Conservation (phyloP, 2,797 vertebrate species). For the Chloroceryle inda region DNA sequence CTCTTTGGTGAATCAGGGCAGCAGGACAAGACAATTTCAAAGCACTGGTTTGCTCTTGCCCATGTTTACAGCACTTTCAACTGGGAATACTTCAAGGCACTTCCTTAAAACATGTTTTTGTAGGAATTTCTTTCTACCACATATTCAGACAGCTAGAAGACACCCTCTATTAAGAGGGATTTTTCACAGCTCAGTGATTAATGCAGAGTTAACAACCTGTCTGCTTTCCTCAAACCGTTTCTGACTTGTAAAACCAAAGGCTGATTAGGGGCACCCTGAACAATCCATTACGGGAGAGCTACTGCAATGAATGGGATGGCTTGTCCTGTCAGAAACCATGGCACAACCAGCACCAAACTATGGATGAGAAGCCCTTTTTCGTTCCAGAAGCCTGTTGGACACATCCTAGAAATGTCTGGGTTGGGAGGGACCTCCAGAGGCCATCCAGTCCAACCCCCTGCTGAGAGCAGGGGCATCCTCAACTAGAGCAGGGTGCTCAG, state of each 20-base stretch:
- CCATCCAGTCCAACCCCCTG: too few species aligned
- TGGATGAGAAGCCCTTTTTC: not conserved
- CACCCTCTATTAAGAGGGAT: not conserved
- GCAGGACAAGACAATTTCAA: not conserved
- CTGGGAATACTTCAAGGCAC: not conserved
- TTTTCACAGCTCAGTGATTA: slow-evolving; percentile 4
- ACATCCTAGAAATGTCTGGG: too few species aligned
- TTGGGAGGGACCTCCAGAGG: too few species aligned
- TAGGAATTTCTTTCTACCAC: not conserved
- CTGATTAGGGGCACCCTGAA: not conserved
- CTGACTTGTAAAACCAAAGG: not conserved
- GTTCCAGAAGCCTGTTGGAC: not conserved
- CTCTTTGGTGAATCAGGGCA: not conserved
- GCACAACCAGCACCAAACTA: accelerated
- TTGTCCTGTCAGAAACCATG: not conserved
- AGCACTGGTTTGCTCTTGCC: not conserved
- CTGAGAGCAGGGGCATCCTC: too few species aligned
- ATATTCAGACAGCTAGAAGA: not conserved
- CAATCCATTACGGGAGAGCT: not conserved
- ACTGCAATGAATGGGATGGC: not conserved
- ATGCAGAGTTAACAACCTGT: not conserved
- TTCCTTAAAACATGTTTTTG: not conserved
- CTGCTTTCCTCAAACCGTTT: not conserved
- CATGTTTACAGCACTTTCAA: not conserved
- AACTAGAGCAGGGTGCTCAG: too few species aligned